Base-by-base conservation (phyloP, 2,797 vertebrate species). In the Adrianichthys oophorus region DNA sequence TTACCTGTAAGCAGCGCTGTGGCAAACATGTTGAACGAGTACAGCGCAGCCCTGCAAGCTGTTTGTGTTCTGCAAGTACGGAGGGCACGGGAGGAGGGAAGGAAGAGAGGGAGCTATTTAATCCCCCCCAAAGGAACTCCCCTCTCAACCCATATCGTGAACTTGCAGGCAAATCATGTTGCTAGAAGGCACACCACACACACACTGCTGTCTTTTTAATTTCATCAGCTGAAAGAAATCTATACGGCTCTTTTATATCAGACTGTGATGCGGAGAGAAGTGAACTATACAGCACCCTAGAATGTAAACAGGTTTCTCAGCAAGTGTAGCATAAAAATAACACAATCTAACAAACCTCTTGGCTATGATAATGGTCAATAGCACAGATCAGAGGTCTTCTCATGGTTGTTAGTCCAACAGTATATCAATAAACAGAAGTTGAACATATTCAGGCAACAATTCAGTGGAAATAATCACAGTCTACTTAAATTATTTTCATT, bases 41-140 rank as follows among this genome's bases (percentile, higher is more conserved):
- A 83, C 78, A 62, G 72, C 58, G 71, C 79, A 90, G 87, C 88
- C 89, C 88, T 91, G 89, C 83, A 80, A 90, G 89, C 91, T 90
- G 89, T 86, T 91, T 90, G 82, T 86, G 85, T 86, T 89, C 86
- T 86, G 80, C 82, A 73, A 85, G 84, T 71, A 84, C 77, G 84
- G 84, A 84, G 84, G 89, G 79, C 72, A 83, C 68, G 83, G 89
- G 83, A 87, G 85, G 85, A 87, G 86, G 86, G 85, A 85, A 70
- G 84, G 84, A 86, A 87, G 83, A 87, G 82, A 86, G 87, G 85
- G 90, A 92, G 88, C 90, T 91, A 92, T 92, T 92, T 92, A 92
- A 93, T 92, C 91, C 91, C 83, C 91, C 91, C 89, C 91, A 92
- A 87, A 92, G 92, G 92, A 93, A 91, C 90, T 93, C 91, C 90